Conservation (phyloP, 2,113 vertebrate genomes). For the Narcine bancroftii region DNA sequence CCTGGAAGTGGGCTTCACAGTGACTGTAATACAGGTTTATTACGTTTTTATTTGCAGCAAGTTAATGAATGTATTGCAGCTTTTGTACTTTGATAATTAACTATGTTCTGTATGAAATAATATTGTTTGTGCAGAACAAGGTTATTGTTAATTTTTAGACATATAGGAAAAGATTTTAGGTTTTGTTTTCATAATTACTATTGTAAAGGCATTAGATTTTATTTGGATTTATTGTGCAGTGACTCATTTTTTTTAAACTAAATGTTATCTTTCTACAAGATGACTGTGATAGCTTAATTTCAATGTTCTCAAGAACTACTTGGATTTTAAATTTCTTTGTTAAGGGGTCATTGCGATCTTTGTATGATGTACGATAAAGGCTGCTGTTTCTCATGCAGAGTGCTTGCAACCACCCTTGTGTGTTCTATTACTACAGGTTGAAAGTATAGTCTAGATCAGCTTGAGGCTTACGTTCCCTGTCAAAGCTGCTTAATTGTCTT, state of each 20-base stretch:
- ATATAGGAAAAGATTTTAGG: neutral
- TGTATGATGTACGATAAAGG: neutral
- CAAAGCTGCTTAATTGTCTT: neutral
- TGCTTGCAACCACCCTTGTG: neutral
- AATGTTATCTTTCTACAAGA: neutral
- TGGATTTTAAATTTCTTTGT: neutral
- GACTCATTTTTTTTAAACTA: neutral
- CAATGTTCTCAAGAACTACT: neutral
- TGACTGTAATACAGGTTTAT: neutral
- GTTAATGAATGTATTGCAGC: constrained; percentile 30
- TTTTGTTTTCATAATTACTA: neutral
- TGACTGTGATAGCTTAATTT: neutral
- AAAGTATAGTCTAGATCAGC: too few species aligned
- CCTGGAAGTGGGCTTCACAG: neutral
- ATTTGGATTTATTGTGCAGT: neutral
- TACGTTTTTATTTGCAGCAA: neutral
- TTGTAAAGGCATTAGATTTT: neutral
- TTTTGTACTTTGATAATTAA: constrained; percentile 22
- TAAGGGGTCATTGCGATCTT: neutral
- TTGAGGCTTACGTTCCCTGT: neutral
- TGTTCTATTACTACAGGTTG: neutral
- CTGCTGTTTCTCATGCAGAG: neutral
- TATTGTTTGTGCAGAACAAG: neutral
- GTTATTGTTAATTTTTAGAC: neutral
- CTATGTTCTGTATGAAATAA: neutral